These are phyloP conservation scores for Eledone cirrhosa DNA, from an alignment of 2,888 invertebrate genomes.

Conservation along the genomic window DNA sequence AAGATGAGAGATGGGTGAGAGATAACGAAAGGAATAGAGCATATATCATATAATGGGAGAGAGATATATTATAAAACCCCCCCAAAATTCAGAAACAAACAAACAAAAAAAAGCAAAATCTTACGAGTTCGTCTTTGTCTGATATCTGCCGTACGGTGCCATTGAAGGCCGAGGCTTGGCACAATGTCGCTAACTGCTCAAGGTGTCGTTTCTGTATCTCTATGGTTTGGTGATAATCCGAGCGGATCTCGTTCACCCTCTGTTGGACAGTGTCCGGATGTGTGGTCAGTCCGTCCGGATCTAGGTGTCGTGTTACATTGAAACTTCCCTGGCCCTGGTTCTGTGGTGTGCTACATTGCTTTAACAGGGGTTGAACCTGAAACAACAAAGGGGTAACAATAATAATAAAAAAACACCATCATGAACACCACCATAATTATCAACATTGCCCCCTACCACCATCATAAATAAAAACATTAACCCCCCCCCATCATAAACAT, in stretches of 20 bases:
- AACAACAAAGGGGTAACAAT: neutral
- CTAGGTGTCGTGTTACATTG: conserved; percentile 55
- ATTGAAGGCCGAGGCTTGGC: conserved; percentile 65
- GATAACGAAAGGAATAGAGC: too few relatives aligned
- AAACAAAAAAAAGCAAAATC: neutral
- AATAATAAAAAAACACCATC: neutral
- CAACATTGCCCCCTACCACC: too few relatives aligned
- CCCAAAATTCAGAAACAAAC: too few relatives aligned
- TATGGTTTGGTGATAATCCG: conserved; percentile 71
- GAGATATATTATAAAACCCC: too few relatives aligned
- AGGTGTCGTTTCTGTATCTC: conserved; percentile 82
- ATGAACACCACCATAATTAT: neutral
- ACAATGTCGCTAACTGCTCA: conserved; percentile 79
- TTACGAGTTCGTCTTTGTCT: conserved; percentile 36
- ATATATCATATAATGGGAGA: too few relatives aligned
- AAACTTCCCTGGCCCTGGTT: conserved; percentile 24
- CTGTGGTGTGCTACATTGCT: conserved; percentile 6
- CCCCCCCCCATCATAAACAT: too few relatives aligned
- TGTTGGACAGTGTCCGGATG: conserved; percentile 79
- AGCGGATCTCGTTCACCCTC: conserved; percentile 82
- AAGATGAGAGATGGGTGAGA: too few relatives aligned
- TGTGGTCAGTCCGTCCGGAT: conserved; percentile 76
- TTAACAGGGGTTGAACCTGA: neutral
- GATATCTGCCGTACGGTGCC: conserved; percentile 38
- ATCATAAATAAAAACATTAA: too few relatives aligned